These are phyloP conservation scores for Euphydryas editha DNA, from an alignment of 2,888 invertebrate species.

Conservation along the genomic window DNA sequence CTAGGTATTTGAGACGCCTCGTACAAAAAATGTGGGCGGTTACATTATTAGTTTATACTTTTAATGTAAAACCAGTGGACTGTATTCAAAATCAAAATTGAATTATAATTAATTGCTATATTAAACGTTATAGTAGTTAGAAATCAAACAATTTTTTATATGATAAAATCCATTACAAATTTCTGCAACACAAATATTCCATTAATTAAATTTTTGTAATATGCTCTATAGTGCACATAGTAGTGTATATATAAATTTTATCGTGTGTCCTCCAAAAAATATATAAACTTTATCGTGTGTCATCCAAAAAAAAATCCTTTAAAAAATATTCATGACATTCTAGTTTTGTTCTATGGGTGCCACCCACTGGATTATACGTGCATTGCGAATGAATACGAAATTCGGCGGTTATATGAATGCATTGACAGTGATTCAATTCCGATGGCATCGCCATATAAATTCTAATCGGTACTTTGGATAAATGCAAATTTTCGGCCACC, in stretches of 20 bases:
- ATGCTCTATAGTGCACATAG: too few species aligned
- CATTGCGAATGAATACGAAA: conserved; percentile 74
- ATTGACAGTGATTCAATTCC: conserved; percentile 69
- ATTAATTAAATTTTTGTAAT: not conserved
- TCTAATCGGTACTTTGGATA: conserved; percentile 46
- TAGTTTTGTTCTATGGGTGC: conserved; percentile 60
- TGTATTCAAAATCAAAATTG: not conserved
- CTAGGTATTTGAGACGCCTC: not conserved
- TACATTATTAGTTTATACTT: conserved; percentile 1
- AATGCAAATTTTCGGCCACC: conserved; percentile 45
- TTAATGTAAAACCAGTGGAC: conserved; percentile 2
- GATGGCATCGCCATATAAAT: conserved; percentile 67
- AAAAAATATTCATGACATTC: conserved; percentile 68
- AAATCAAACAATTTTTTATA: not conserved
- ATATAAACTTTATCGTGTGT: not conserved
- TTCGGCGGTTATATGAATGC: conserved; percentile 61
- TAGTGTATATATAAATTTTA: too few species aligned
- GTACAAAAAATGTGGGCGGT: conserved; percentile 4
- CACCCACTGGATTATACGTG: conserved; percentile 76
- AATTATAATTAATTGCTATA: not conserved
- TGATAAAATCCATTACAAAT: too few species aligned
- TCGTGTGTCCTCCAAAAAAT: too few species aligned
- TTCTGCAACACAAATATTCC: too few species aligned
- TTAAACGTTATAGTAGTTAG: not conserved
- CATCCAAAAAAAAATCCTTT: conserved; percentile 47